phyloP scores from a whole-genome alignment of 2,888 invertebrate genomes.

The Caenorhabditis parvicauda region DNA sequence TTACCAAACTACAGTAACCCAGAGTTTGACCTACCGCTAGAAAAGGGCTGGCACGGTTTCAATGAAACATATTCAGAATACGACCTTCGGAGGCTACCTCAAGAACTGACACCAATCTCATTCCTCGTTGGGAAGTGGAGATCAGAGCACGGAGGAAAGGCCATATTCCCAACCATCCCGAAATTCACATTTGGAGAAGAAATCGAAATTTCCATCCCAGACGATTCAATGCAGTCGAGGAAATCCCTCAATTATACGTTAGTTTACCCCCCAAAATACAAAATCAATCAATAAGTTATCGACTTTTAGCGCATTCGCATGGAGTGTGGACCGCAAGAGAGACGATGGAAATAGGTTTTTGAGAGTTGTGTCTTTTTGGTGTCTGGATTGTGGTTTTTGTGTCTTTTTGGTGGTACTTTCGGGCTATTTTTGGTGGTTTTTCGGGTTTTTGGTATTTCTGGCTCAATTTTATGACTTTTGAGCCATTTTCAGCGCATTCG shows the following conservation, averaged over 20 bases:
- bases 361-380: too few species aligned
- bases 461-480: background rate
- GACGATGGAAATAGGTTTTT: constrained; percentile 23
- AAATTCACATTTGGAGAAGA: constrained; percentile 63
- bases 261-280: constrained; percentile 15
- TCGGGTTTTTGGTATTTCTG: background rate
- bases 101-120: constrained; percentile 49
- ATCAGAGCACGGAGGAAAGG: constrained; percentile 61
- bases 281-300: background rate
- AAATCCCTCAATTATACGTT: constrained; percentile 62
- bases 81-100: constrained; percentile 48
- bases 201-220: constrained; percentile 57
- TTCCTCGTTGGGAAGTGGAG: constrained; percentile 62
- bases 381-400: constrained; percentile 1
- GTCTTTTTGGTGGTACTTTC: background rate
- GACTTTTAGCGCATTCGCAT: constrained; percentile 38
- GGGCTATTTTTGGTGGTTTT: background rate
- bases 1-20: too few species aligned
- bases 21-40: background rate
- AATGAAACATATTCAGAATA: constrained; percentile 45
- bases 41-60: too few species aligned
- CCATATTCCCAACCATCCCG: constrained; percentile 60
- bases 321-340: constrained; percentile 37
- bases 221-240: constrained; percentile 42
- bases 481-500: constrained; percentile 50